A percentile compares a stretch with the other conserved stretches of the same genome.
Conservation (phyloP, 2,888 invertebrate genomes). For the Branchellion lobata region DNA sequence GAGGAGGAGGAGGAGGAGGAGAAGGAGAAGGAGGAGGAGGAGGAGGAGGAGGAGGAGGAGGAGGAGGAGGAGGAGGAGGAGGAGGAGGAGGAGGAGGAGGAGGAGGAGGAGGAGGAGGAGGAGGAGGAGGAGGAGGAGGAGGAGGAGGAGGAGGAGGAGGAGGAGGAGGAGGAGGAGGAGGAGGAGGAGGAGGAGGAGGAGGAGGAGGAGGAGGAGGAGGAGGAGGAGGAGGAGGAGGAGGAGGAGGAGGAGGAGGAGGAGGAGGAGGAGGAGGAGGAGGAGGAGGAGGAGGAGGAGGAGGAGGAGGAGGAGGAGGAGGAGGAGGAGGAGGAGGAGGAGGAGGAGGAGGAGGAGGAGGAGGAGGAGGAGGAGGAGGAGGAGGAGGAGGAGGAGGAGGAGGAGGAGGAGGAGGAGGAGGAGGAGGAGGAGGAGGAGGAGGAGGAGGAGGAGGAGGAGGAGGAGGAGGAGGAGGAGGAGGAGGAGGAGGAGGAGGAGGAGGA, state of each 20-base stretch:
- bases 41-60: not conserved
- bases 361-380: not conserved
- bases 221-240: constrained; percentile 11
- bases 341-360: not conserved
- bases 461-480: not conserved
- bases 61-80: not conserved
- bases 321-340: not conserved
- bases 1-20: no score
- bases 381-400: not conserved
- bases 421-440: not conserved
- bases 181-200: not conserved
- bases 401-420: not conserved
- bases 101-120: not conserved
- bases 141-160: not conserved
- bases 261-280: not conserved
- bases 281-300: constrained; percentile 1
- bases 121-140: not conserved
- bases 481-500: not conserved
- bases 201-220: not conserved
- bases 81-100: not conserved
- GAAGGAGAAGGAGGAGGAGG: not conserved
- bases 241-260: not conserved
- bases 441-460: not conserved
- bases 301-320: constrained; percentile 7
- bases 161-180: not conserved